These are phyloP conservation scores for Salvelinus alpinus DNA, from an alignment of 2,113 vertebrate species.

Conservation along the genomic window DNA sequence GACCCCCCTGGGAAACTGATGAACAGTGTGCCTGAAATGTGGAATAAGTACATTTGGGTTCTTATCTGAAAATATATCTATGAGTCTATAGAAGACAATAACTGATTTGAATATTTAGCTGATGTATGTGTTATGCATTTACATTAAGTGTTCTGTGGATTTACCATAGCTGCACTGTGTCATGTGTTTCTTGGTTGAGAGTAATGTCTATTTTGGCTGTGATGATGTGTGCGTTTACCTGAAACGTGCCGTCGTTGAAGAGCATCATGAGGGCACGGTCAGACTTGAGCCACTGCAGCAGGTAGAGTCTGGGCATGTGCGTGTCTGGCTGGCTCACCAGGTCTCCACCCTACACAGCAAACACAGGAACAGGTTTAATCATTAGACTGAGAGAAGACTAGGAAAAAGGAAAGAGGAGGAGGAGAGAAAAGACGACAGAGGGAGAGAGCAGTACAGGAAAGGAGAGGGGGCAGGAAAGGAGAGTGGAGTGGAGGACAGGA, in stretches of 20 bases:
- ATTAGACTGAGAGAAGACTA: slow-evolving; percentile 28
- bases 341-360: slow-evolving; percentile 85
- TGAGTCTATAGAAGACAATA: no score
- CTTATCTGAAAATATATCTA: no score
- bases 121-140: no score
- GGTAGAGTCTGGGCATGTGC: slow-evolving; percentile 87
- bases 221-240: slow-evolving; percentile 76
- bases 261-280: slow-evolving; percentile 99
- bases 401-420: slow-evolving; percentile 17
- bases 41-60: no score
- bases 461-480: neutral
- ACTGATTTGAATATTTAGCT: no score
- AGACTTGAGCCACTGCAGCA: slow-evolving; percentile 97
- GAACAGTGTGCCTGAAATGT: no score
- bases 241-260: slow-evolving; percentile 97
- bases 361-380: slow-evolving; percentile 21
- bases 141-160: no score
- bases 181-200: no score
- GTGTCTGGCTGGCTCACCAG: slow-evolving; percentile 83
- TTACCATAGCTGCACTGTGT: no score
- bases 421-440: neutral
- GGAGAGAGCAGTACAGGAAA: neutral
- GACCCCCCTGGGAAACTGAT: no score
- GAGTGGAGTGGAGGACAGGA: neutral
- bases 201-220: no score